Evolutionary conservation across 92 coral and sea anemone genomes (phyloP), one percentile per base, ranked within the genome.

Genomic region (Zoanthus sociatus): DNA sequence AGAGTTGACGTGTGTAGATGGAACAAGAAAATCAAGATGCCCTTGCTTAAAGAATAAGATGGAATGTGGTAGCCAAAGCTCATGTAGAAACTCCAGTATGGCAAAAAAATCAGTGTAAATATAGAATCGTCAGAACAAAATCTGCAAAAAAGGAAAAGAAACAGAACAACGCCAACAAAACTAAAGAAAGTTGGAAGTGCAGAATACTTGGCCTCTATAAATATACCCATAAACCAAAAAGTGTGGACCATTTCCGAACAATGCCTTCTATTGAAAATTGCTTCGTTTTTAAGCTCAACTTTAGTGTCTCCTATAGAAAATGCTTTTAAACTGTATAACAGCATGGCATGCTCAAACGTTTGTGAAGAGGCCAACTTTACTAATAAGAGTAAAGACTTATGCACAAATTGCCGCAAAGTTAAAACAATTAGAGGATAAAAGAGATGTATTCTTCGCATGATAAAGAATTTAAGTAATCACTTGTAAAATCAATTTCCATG

Each of bases 291-390:
- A 64, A 3, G 7, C 70, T 64, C 70, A 64, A 64, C 70, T 64
- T 64, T 64, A 64, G 70, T 64, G 70, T 64, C 70, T 64, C 70
- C 70, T 64, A 3, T 64, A 64, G 70, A 64, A 64, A 64, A 64
- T 64, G 70, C 0, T 3, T 17, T 64, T 64, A 64, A 64, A 1
- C 30, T 64, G 3, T 64, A 11, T 64, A 64, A 64, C 30, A 14
- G 9, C 30, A 9, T 64, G 7, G 30, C 70, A 64, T 64, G 70
- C 70, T 64, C 70, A 30, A 64, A 64, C 7, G 70, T 64, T 64
- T 64, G 70, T 20, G 31, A 64, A 20, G 70, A 16, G 70, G 70
- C 70, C 5, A 64, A 20, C 70, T 64, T 64, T n/a, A n/a, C 70
- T 30, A 64, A 64, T 64, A 3, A 64, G 31, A 64, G 17, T 17